Evolutionary conservation across 2,797 vertebrate species (phyloP).

Genomic region (Brotula barbata): DNA sequence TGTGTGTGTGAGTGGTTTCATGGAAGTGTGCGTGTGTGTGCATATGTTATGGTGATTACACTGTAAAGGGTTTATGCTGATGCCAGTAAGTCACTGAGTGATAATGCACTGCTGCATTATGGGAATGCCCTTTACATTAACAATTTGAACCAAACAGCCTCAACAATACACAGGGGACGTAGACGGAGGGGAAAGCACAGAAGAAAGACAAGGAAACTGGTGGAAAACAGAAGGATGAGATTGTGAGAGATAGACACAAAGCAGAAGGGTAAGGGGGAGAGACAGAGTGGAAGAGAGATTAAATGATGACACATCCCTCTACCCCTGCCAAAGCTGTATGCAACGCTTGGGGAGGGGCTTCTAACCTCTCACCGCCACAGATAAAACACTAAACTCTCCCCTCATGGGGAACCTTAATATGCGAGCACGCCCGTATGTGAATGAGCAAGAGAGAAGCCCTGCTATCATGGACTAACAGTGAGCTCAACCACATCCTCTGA

Average conservation of each 20-base stretch:
- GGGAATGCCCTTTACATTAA: constrained; percentile 67
- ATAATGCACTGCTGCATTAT: constrained; percentile 69
- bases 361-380: constrained; percentile 60
- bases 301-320: constrained; percentile 66
- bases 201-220: constrained; percentile 19
- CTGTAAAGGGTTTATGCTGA: constrained; percentile 68
- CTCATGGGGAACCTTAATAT: constrained; percentile 58
- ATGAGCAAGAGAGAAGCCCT: constrained; percentile 41
- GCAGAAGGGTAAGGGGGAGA: constrained; percentile 18
- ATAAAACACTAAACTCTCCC: constrained; percentile 69
- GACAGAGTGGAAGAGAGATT: constrained; percentile 53
- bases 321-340: constrained; percentile 36
- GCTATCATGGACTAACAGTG: constrained; percentile 50
- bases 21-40: constrained; percentile 6
- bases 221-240: constrained; percentile 30
- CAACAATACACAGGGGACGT: not conserved
- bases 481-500: constrained; percentile 48
- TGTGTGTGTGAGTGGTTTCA: constrained; percentile 4
- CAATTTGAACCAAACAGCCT: constrained; percentile 48
- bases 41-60: constrained; percentile 55
- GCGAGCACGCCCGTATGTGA: constrained; percentile 18
- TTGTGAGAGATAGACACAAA: constrained; percentile 26
- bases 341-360: constrained; percentile 55
- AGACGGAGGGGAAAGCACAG: constrained; percentile 4
- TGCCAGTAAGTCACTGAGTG: constrained; percentile 48